Evolutionary conservation across 2,888 invertebrate genomes (phyloP).

Genomic region (Pyrrhia umbra): DNA sequence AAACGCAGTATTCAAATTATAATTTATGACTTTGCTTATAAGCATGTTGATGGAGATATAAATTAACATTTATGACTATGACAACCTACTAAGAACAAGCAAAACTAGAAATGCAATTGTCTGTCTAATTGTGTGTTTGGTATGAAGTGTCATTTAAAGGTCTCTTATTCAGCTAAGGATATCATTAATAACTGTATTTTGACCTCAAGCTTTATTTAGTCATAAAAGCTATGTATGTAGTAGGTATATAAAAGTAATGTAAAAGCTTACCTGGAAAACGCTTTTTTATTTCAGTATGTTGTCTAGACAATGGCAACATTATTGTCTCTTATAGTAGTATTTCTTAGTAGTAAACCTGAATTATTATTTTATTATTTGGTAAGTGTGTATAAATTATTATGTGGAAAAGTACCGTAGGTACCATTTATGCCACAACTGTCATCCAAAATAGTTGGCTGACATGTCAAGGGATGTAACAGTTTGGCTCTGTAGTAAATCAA

Average conservation of each 20-base stretch:
- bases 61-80: conserved; percentile 55
- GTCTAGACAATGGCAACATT: conserved; percentile 54
- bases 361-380: conserved; percentile 34
- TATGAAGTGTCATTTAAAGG: conserved; percentile 38
- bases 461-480: conserved; percentile 72
- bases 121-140: conserved; percentile 34
- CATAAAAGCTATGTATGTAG: conserved; percentile 40
- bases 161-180: conserved; percentile 35
- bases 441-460: conserved; percentile 55
- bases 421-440: conserved; percentile 56
- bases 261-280: conserved; percentile 51
- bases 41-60: conserved; percentile 43
- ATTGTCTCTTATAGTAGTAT: conserved; percentile 48
- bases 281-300: conserved; percentile 48
- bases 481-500: conserved; percentile 83
- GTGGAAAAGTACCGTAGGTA: conserved; percentile 59
- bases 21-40: conserved; percentile 52
- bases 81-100: conserved; percentile 47
- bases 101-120: conserved; percentile 41
- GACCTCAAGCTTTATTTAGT: conserved; percentile 9
- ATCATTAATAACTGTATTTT: conserved; percentile 49
- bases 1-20: conserved; percentile 49
- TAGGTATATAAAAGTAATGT: conserved; percentile 46
- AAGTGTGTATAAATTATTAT: conserved; percentile 50
- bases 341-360: conserved; percentile 50